Evolutionary conservation across 2,797 vertebrate species (phyloP), one percentile per base, ranked within the genome.

Genomic region (Siniperca obscura): DNA sequence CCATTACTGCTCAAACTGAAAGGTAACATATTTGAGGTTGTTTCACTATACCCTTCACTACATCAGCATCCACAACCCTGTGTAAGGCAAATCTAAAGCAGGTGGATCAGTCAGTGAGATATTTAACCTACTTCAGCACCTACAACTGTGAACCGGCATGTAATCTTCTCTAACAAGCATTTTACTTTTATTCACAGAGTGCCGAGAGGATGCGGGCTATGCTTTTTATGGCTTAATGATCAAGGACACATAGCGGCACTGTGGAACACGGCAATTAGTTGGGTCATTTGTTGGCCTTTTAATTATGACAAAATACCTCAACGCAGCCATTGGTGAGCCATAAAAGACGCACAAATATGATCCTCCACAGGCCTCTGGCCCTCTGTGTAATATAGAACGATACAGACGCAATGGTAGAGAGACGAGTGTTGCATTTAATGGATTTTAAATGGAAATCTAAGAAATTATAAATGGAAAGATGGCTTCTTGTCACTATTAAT

Each of bases 381-480:
- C 85, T 87, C 82, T 52, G 90, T 90, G 89, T 91, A 89, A 91
- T 89, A 91, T 9, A 53, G 87, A 82, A 73, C n/a, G 75, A 93
- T 93, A 40, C 92, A 85, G 92, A 90, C 77, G 91, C 89, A 62
- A 68, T 68, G 82, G 87, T 82, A 70, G 90, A 86, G 87, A 91
- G 85, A 81, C 83, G 81, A 81, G 84, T 90, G 91, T 82, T 84
- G 91, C 72, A 73, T 85, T 83, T 94, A 95, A 94, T 89, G 75
- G 70, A 79, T 84, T 91, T 95, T 93, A 92, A 95, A 95, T 94
- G 88, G 92, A 92, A 92, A 90, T 81, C 75, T 82, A 87, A 89
- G 88, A 86, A 92, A 91, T 94, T 94, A 92, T 91, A 89, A 93
- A 94, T 86, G 93, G 91, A 86, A 65, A 87, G 90, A 94, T 90